phyloP scores from a whole-genome alignment of 2,888 invertebrate species.

The Falcaria lacertinaria region DNA sequence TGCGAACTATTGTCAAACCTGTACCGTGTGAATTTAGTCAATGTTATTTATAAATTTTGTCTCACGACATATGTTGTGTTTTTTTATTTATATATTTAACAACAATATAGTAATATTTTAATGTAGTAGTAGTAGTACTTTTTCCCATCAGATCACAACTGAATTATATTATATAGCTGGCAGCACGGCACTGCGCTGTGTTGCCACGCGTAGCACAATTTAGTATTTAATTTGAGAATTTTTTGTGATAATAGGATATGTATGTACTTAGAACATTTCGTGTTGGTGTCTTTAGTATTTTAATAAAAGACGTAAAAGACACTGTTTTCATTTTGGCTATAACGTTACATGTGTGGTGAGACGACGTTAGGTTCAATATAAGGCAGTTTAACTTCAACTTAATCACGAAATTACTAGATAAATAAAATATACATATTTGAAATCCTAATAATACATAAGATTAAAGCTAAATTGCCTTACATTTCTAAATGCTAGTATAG shows the following conservation, averaged over 20 bases:
- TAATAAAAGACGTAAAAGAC: constrained; percentile 50
- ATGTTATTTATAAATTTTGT: constrained; percentile 49
- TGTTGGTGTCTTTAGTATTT: constrained; percentile 43
- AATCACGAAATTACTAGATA: constrained; percentile 11
- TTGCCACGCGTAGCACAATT: constrained; percentile 64
- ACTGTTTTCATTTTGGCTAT: constrained; percentile 38
- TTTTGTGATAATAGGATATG: constrained; percentile 74
- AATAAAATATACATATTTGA: constrained; percentile 10
- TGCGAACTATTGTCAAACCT: constrained; percentile 12
- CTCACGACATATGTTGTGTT: constrained; percentile 79
- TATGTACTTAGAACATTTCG: constrained; percentile 54
- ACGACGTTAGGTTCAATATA: constrained; percentile 67
- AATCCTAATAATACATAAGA: constrained; percentile 21
- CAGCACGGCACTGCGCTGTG: constrained; percentile 30
- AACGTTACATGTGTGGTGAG: constrained; percentile 80
- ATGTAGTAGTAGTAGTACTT: constrained; percentile 54
- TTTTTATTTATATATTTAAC: constrained; percentile 27
- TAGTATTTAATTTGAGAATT: constrained; percentile 58
- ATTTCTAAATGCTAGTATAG: constrained; percentile 35
- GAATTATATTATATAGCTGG: constrained; percentile 38
- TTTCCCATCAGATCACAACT: constrained; percentile 74
- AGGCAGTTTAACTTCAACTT: constrained; percentile 53
- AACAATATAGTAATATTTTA: constrained; percentile 30
- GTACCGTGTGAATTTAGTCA: constrained; percentile 19
- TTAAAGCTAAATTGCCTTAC: constrained; percentile 52